Conservation (phyloP, 2,888 invertebrate genomes). For the Hedya salicella region DNA sequence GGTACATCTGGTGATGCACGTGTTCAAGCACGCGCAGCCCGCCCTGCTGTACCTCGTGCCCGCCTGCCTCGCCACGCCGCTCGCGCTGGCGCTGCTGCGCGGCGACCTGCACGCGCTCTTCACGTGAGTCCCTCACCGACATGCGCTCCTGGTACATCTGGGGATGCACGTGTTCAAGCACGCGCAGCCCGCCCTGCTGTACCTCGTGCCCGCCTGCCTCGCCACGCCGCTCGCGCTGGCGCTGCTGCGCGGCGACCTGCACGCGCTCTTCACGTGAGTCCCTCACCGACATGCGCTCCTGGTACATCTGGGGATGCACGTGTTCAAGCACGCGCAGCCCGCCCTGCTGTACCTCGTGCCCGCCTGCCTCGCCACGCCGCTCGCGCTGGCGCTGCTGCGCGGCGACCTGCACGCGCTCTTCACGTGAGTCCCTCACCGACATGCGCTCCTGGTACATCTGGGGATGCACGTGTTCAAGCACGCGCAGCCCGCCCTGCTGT, state of each 20-base stretch:
- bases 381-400: conserved; percentile 93
- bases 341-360: conserved; percentile 99
- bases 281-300: conserved; percentile 86
- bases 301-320: conserved; percentile 99
- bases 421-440: conserved; percentile 93
- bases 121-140: conserved; percentile 89
- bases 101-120: conserved; percentile 96
- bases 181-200: conserved; percentile 98
- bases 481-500: conserved; percentile 98
- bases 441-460: conserved; percentile 96
- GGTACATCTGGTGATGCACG: conserved; percentile 99
- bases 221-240: conserved; percentile 96
- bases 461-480: conserved; percentile 99
- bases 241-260: conserved; percentile 94
- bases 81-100: conserved; percentile 93
- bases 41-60: conserved; percentile 99
- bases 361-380: conserved; percentile 96
- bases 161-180: conserved; percentile 99
- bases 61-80: conserved; percentile 96
- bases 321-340: conserved; percentile 99
- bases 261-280: conserved; percentile 94
- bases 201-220: conserved; percentile 98
- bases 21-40: conserved; percentile 99
- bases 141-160: conserved; percentile 96
- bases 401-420: conserved; percentile 96